A percentile compares a stretch with the other conserved stretches of the same genome.
Evolutionary conservation across 2,888 invertebrate species (phyloP).

Genomic region (Caradrina kadenii): DNA sequence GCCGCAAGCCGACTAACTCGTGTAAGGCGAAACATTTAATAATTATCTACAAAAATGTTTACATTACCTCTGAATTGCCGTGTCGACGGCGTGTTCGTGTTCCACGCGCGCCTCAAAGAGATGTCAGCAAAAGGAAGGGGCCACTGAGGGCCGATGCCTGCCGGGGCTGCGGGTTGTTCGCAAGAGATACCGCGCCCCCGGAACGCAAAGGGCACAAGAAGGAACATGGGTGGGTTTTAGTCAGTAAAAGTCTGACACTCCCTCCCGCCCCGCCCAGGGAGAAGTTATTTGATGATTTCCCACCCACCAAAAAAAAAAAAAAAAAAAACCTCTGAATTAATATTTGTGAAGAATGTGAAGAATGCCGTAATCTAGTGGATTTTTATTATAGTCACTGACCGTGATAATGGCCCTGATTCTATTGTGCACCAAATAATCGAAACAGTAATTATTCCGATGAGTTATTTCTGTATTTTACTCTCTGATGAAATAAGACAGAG

Average conservation of each 20-base stretch:
- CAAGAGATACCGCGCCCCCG: no score
- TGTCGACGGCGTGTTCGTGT: no score
- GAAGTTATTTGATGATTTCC: no score
- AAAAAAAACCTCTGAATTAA: constrained; percentile 35
- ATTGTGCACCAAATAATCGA: constrained; percentile 8
- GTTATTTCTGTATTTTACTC: constrained; percentile 1
- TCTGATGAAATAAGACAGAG: background rate
- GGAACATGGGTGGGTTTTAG: no score
- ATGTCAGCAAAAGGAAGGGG: no score
- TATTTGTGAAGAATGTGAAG: constrained; percentile 26
- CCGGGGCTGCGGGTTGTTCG: no score
- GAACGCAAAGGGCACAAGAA: no score
- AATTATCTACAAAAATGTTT: constrained; percentile 53
- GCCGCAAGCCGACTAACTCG: constrained; percentile 16
- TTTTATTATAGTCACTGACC: constrained; percentile 41
- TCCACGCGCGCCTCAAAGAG: no score
- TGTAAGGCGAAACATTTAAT: constrained; percentile 41
- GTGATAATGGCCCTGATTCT: constrained; percentile 50
- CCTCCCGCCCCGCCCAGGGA: no score
- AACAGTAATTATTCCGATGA: constrained; percentile 11
- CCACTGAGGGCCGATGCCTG: no score
- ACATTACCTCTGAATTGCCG: constrained; percentile 39
- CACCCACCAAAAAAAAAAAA: no score
- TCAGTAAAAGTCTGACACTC: no score
- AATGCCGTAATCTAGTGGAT: constrained; percentile 18